These are phyloP conservation scores for Drosophila ercepeae DNA, from an alignment of 1,140 invertebrate species.

Conservation along the genomic window DNA sequence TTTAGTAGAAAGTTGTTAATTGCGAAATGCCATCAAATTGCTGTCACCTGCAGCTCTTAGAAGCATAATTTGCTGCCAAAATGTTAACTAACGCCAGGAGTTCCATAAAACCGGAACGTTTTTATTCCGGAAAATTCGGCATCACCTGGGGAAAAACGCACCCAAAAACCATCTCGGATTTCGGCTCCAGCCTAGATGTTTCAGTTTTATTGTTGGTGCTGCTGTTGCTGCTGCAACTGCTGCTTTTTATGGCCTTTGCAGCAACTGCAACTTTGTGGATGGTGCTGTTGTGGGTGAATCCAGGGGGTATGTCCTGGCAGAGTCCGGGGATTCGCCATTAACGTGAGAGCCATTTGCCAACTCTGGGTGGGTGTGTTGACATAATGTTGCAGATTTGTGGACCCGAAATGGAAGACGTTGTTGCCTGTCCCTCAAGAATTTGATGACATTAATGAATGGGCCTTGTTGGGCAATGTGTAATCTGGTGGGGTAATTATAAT, in stretches of 20 bases:
- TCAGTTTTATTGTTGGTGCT: constrained; percentile 45
- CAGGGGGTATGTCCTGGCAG: neutral
- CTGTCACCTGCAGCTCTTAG: constrained; percentile 47
- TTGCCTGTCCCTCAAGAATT: constrained; percentile 54
- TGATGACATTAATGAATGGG: constrained; percentile 75
- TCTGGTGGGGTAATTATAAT: constrained; percentile 70
- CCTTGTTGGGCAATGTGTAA: constrained; percentile 67
- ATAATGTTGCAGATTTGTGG: constrained; percentile 67
- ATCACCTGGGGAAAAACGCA: constrained; percentile 27
- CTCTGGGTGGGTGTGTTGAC: constrained; percentile 51
- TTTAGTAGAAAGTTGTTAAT: constrained; percentile 12
- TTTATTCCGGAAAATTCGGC: constrained; percentile 46
- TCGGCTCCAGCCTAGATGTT: constrained; percentile 25
- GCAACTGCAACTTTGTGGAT: constrained; percentile 66
- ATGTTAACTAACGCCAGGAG: constrained; percentile 60
- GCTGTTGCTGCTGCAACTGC: constrained; percentile 34
- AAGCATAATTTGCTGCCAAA: constrained; percentile 52
- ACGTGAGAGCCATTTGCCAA: constrained; percentile 55
- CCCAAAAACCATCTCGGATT: constrained; percentile 7
- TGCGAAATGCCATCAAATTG: constrained; percentile 46
- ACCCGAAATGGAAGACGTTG: constrained; percentile 34
- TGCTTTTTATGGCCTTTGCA: constrained; percentile 70
- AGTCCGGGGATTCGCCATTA: constrained; percentile 39
- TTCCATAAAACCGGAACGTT: constrained; percentile 49
- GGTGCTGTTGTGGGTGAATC: too few relatives aligned